Evolutionary conservation across 2,888 invertebrate species (phyloP).

Genomic region (Drosophila algonquin): DNA sequence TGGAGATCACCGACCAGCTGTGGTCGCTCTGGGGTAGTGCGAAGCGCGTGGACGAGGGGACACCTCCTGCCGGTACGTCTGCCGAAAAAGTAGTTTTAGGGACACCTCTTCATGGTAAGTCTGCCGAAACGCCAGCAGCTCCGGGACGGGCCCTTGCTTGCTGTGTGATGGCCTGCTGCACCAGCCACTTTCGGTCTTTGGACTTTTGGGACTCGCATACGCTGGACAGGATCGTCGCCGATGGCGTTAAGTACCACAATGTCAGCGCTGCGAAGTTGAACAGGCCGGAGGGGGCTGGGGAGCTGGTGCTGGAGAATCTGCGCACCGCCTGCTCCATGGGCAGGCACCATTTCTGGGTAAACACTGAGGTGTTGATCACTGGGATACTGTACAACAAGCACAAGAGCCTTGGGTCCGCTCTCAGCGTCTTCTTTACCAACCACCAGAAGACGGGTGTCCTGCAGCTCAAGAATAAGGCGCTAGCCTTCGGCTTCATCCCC

Average conservation of each 20-base stretch:
- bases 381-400: constrained; percentile 86
- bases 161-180: constrained; percentile 86
- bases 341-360: constrained; percentile 85
- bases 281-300: constrained; percentile 84
- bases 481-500: constrained; percentile 84
- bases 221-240: constrained; percentile 86
- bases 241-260: constrained; percentile 86
- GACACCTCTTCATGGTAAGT: too few relatives aligned
- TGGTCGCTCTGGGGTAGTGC: constrained; percentile 88
- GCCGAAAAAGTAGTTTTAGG: too few relatives aligned
- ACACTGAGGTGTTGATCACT: constrained; percentile 85
- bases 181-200: constrained; percentile 86
- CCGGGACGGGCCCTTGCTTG: constrained; percentile 86
- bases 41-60: constrained; percentile 85
- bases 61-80: too few relatives aligned
- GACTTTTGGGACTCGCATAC: constrained; percentile 87
- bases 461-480: constrained; percentile 85
- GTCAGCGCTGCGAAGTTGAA: constrained; percentile 84
- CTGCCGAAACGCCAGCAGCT: neutral
- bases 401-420: constrained; percentile 87
- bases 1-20: constrained; percentile 87
- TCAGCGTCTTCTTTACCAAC: constrained; percentile 86
- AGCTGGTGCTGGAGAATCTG: constrained; percentile 86
- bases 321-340: constrained; percentile 85
- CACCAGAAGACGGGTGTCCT: constrained; percentile 85